A percentile compares a stretch with the other conserved stretches of the same genome.
Conservation (phyloP, 2,888 invertebrate species). For the Meandrusa payeni region DNA sequence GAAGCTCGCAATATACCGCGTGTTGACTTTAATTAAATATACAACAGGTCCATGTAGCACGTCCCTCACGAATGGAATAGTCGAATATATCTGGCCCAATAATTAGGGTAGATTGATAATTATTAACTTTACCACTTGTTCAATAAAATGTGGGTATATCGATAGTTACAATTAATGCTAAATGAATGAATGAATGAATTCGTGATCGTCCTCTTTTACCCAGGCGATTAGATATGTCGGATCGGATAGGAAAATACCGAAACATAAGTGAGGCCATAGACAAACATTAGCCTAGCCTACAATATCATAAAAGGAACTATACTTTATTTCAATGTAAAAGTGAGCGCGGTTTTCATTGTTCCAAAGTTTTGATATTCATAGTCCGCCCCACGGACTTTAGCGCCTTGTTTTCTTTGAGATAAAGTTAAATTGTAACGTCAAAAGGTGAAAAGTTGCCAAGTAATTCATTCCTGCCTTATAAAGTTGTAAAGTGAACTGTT, state of each 20-base stretch:
- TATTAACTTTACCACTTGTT: too few species aligned
- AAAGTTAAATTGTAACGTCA: slow-evolving; percentile 26
- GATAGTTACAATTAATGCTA: too few species aligned
- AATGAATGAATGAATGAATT: too few species aligned
- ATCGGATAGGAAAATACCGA: too few species aligned
- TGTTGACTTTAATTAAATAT: slow-evolving; percentile 16
- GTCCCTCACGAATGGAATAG: not conserved
- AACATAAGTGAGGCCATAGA: too few species aligned
- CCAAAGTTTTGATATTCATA: slow-evolving; percentile 42
- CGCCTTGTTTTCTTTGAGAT: slow-evolving; percentile 27
- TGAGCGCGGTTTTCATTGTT: slow-evolving; percentile 3
- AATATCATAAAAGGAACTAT: not conserved
- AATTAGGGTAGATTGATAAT: too few species aligned
- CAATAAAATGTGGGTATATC: too few species aligned
- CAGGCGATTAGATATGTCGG: too few species aligned
- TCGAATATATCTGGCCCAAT: too few species aligned
- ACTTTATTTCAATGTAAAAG: slow-evolving; percentile 10
- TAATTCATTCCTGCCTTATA: slow-evolving; percentile 20
- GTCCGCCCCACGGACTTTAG: slow-evolving; percentile 40
- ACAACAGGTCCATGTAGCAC: not conserved
- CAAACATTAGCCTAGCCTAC: too few species aligned
- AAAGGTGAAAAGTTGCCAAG: slow-evolving; percentile 23
- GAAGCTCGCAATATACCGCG: not conserved
- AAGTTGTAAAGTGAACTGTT: slow-evolving; percentile 14
- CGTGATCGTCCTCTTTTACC: too few species aligned